These are phyloP conservation scores for Hemithea aestivaria DNA, from an alignment of 2,888 invertebrate genomes.

Conservation along the genomic window DNA sequence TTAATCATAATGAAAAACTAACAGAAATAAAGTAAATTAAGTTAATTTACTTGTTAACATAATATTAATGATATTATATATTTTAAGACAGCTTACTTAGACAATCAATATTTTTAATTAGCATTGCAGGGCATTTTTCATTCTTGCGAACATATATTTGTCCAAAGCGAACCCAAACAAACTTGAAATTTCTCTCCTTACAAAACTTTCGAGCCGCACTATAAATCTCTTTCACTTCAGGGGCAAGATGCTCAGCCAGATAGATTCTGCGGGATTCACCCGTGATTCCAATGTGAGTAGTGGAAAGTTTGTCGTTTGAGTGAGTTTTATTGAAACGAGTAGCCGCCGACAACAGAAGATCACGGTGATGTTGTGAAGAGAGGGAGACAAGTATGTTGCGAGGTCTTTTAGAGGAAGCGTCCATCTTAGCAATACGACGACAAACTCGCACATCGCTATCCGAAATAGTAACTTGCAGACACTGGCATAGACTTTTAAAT, in stretches of 20 bases:
- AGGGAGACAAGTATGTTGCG: slow-evolving; percentile 14
- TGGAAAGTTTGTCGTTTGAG: slow-evolving; percentile 3
- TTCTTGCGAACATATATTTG: slow-evolving; percentile 14
- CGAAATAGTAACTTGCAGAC: slow-evolving; percentile 1
- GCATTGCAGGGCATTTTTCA: too few species aligned
- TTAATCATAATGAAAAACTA: slow-evolving; percentile 2
- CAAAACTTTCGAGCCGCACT: slow-evolving; percentile 6
- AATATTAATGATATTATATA: too few species aligned
- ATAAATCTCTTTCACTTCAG: slow-evolving; percentile 16
- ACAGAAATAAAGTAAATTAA: slow-evolving; percentile 1
- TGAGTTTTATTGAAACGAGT: slow-evolving; percentile 19
- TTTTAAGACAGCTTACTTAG: too few species aligned
- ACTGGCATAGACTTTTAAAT: slow-evolving; percentile 14
- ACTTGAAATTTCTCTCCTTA: slow-evolving; percentile 11
- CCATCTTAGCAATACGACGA: slow-evolving; percentile 17
- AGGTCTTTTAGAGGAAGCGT: slow-evolving; percentile 14
- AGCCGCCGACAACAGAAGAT: slow-evolving; percentile 17
- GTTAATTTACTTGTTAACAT: too few species aligned
- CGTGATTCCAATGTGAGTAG: slow-evolving; percentile 11
- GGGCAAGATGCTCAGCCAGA: slow-evolving; percentile 19
- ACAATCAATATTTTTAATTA: too few species aligned
- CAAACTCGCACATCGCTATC: slow-evolving; percentile 11
- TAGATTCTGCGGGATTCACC: slow-evolving; percentile 10
- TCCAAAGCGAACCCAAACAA: slow-evolving; percentile 16
- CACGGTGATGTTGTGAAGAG: slow-evolving; percentile 14